phyloP scores from a whole-genome alignment of 1,140 invertebrate species.

The Saccostrea glomerata region DNA sequence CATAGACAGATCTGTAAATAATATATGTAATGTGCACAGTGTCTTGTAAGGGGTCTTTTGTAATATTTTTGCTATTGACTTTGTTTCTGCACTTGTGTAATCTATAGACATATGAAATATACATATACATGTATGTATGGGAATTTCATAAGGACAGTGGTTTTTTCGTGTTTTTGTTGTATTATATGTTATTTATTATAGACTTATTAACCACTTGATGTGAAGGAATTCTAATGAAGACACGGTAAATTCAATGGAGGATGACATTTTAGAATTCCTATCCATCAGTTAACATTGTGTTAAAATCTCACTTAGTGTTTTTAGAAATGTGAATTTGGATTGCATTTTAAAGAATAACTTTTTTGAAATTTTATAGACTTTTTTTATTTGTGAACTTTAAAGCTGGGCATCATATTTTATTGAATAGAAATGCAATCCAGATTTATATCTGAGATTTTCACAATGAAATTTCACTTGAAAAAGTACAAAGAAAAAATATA shows the following conservation, averaged over 20 bases:
- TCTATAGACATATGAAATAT: too few species aligned
- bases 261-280: background rate
- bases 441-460: background rate
- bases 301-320: background rate
- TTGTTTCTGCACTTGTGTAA: too few species aligned
- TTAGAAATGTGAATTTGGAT: background rate
- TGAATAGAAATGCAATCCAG: background rate
- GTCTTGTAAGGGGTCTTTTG: too few species aligned
- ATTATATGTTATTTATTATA: constrained; percentile 22
- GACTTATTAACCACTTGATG: constrained; percentile 8
- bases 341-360: background rate
- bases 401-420: background rate
- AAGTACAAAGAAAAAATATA: constrained; percentile 32
- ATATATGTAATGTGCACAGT: too few species aligned
- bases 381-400: background rate
- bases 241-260: background rate
- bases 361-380: background rate
- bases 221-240: constrained; percentile 11
- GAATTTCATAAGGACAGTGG: background rate
- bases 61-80: too few species aligned
- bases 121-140: background rate
- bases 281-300: constrained; percentile 6
- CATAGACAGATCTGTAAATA: too few species aligned
- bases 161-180: constrained; percentile 6
- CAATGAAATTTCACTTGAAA: constrained; percentile 22